A percentile compares a stretch with the other conserved stretches of the same genome.
These are phyloP conservation scores for Nysson spinosus DNA, from an alignment of 2,888 invertebrate genomes.

Conservation along the genomic window DNA sequence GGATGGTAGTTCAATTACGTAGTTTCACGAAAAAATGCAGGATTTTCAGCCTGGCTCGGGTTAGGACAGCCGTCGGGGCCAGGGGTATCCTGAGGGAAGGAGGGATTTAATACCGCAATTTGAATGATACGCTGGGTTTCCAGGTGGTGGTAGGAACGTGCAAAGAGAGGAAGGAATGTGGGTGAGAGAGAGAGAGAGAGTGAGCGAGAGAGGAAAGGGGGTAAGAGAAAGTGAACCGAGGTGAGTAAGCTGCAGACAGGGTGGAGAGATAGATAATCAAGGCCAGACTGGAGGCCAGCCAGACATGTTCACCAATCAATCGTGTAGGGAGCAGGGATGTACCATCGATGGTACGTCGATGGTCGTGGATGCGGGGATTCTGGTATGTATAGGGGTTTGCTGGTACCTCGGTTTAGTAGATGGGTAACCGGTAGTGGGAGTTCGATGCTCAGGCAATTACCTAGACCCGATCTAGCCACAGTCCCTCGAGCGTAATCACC, in stretches of 20 bases:
- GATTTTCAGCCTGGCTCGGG: conserved; percentile 39
- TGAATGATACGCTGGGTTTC: conserved; percentile 49
- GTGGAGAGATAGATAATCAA: conserved; percentile 70
- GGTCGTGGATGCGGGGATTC: conserved; percentile 41
- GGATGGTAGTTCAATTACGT: conserved; percentile 46
- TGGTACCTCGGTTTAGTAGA: conserved; percentile 40
- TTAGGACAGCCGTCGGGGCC: conserved; percentile 13
- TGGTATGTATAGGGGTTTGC: conserved; percentile 38
- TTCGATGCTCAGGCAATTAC: conserved; percentile 69
- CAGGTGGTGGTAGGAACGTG: neutral
- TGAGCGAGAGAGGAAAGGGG: conserved; percentile 59
- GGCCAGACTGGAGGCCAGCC: conserved; percentile 64
- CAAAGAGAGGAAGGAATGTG: conserved; percentile 9
- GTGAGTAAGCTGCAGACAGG: conserved; percentile 61
- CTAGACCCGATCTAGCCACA: conserved; percentile 69
- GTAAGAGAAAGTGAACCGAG: conserved; percentile 38
- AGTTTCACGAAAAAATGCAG: conserved; percentile 33
- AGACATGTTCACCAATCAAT: conserved; percentile 72
- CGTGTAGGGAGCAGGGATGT: conserved; percentile 56
- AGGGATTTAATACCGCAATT: conserved; percentile 56
- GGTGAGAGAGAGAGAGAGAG: conserved; percentile 42
- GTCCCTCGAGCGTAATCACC: conserved; percentile 73
- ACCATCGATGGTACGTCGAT: conserved; percentile 50
- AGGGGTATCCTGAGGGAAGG: conserved; percentile 7
- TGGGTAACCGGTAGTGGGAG: conserved; percentile 33